Evolutionary conservation across 2,113 vertebrate genomes (phyloP), one percentile per base, ranked within the genome.

Genomic region (Odocoileus virginianus): DNA sequence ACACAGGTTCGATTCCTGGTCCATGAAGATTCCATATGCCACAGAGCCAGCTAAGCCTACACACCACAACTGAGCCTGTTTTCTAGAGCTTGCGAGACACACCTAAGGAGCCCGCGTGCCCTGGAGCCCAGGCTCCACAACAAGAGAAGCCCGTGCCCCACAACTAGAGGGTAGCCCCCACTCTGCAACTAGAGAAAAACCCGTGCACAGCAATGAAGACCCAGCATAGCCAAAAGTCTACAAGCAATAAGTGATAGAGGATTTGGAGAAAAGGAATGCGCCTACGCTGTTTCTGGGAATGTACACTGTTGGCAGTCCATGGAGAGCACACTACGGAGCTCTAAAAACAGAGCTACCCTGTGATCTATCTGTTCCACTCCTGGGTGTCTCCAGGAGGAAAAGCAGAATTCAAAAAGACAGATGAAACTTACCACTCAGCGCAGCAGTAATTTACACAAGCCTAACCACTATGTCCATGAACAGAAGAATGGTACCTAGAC

Each of bases 221-320:
- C 40, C 40, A 78, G 40, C 40, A 3, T 9, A 28, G 40, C 25
- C 40, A 14, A 23, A 36, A 7, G 23, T 25, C 36, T 7, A 13
- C 23, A 14, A 27, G 23, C n/a, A 40, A 3, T 40, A 36, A 12
- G 3, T 11, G 67, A 10, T 23, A 40, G n/a, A 23, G n/a, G n/a
- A 40, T 4, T 5, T 12, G 19, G 19, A 9, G 19, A 1, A 12
- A 40, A 40, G 19, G n/a, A 23, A 23, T 36, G 10, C 19, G 0
- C 57, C 57, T 58, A 3, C 2, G 1, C 67, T 74, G 19, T 13
- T 54, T 40, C 19, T 74, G n/a, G 21, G 10, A 43, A 15, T 27
- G 23, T 7, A 7, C 27, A 43, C 40, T 27, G 71, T 7, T 27
- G 36, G 14, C 23, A 43, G 71, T 43, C 36, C 23, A 40, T 2